Base-by-base conservation (phyloP, 2,797 vertebrate genomes). In the Cossypha niveicapilla region DNA sequence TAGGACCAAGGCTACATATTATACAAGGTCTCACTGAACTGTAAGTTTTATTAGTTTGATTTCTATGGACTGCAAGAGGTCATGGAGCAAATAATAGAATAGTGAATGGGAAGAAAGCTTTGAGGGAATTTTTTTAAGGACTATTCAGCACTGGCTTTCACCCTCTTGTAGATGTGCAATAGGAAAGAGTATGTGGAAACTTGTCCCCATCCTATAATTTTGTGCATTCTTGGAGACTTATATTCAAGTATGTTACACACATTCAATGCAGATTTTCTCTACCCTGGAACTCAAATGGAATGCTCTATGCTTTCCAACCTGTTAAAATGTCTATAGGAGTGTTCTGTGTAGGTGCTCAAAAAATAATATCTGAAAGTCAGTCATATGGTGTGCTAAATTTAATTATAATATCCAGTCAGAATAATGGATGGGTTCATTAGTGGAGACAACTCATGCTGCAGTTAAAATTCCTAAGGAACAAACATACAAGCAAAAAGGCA, bases 341-440 rank as follows among this genome's bases (percentile, higher is more conserved):
- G 8, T 41, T 60, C 54, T 42, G 3, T n/a, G 12, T 45, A 25
- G 39, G 11, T 45, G 30, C 11, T 88, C 50, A 56, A 65, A 54
- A 81, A 37, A 10, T 39, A 28, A 5, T 42, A 54, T 35, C 30
- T 37, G 27, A 54, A 27, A 2, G 13, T 47, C 28, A 41, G 9
- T 9, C 1, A 1, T 61, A 7, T 8, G 10, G 15, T 58, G 6
- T 50, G 48, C 1, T 76, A 57, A 70, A 50, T 68, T 70, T 85
- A 57, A 57, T 22, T 22, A 22, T 65, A 34, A 50, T 66, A 62
- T 30, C 13, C 21, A 24, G 4, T 37, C 23, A 45, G 16, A 86
- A n/a, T 54, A 73, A 72, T 5, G 10, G 9, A 25, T n/a, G 7
- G 21, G 10, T 5, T 42, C 0, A 0, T 25, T 34, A 21, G 9